Base-by-base conservation (phyloP, 2,888 invertebrate species). In the Drosophila ochracea region DNA sequence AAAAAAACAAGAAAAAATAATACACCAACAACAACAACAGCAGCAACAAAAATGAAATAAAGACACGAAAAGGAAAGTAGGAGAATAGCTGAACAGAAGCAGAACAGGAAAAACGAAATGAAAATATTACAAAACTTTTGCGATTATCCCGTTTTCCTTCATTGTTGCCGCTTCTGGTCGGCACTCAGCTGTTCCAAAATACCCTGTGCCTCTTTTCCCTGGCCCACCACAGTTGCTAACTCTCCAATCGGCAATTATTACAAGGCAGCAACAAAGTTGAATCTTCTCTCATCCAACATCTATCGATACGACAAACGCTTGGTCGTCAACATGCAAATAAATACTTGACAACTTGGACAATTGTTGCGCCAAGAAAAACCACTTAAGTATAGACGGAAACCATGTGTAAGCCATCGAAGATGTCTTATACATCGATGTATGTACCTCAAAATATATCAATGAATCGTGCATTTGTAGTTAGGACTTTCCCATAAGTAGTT, bases 91-190 rank as follows among this genome's bases (percentile, higher is more conserved):
- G 30, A 28, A 47, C 53, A 61, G 52, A 54, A n/a, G 39, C 67
- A 58, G 49, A 65, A 53, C 25, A 52, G 19, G 33, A 41, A 59
- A 52, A 82, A 83, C 83, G 83, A 82, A 82, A 83, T 73, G 78
- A 82, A 82, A 82, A 83, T 82, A 83, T 82, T 82, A 81, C 73
- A 78, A 82, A 82, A 82, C 78, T 82, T 82, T 82, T 83, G 82
- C 83, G 82, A 82, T 82, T 82, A 82, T 82, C 84, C 83, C 64
- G 78, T 62, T 66, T 62, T 69, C 76, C 52, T 75, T 65, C 62
- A 54, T 54, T 58, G 49, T 58, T 49, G 60, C 55, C 67, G 37
- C 50, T 54, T 30, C 61, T 61, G 35, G 3, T 52, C 30, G 52
- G 31, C 25, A 35, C 31, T 35, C 57, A 57, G 41, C 63, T 41